These are phyloP conservation scores for Chrysolina haemoptera DNA, from an alignment of 2,888 invertebrate genomes.

Conservation along the genomic window DNA sequence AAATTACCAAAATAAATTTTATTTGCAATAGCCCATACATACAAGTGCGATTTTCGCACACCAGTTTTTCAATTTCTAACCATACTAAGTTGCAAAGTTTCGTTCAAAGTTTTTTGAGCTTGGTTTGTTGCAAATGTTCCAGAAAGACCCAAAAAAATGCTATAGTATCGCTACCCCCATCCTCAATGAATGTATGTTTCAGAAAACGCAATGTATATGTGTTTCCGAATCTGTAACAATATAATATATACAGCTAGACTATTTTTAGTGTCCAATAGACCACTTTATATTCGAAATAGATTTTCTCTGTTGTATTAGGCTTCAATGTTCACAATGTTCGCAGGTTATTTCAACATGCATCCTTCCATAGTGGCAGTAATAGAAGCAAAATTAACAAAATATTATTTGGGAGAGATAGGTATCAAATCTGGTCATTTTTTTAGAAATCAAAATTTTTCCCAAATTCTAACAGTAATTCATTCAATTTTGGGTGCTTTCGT, in stretches of 20 bases:
- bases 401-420: background rate
- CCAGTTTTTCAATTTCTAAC: constrained; percentile 63
- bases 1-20: constrained; percentile 68
- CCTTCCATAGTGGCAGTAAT: background rate
- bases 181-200: background rate
- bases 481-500: too few species aligned
- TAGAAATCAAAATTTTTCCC: too few species aligned
- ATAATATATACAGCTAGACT: background rate
- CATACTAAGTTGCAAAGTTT: constrained; percentile 60
- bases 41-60: constrained; percentile 59
- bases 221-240: background rate
- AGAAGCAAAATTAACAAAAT: background rate
- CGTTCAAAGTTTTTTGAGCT: constrained; percentile 58
- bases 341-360: background rate
- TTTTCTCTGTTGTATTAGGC: background rate
- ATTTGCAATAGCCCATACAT: constrained; percentile 70
- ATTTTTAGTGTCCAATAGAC: background rate
- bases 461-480: too few species aligned
- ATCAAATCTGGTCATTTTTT: background rate
- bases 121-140: constrained; percentile 50
- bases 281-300: background rate
- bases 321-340: background rate
- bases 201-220: background rate
- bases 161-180: constrained; percentile 37
- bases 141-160: constrained; percentile 62